Conservation (phyloP, 2,797 vertebrate species). For the Aselliscus stoliczkanus region DNA sequence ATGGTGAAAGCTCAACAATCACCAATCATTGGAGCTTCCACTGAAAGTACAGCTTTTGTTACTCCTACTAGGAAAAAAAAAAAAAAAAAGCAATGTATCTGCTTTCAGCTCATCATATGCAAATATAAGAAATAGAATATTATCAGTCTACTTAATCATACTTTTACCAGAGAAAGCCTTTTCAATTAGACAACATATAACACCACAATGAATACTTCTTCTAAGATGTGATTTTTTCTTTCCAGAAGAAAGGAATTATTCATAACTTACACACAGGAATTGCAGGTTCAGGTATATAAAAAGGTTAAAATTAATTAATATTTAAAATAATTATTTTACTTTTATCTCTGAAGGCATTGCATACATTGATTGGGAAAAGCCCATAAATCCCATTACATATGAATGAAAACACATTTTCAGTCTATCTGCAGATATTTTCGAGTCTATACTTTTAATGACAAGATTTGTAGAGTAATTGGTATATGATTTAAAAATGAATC, state of each 20-base stretch:
- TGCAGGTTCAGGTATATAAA: background rate
- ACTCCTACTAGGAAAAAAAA: background rate
- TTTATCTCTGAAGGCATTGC: background rate
- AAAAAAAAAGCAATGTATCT: background rate
- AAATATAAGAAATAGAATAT: background rate
- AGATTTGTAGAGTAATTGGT: background rate
- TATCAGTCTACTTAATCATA: background rate
- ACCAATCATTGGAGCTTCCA: background rate
- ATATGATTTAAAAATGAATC: conserved; percentile 7
- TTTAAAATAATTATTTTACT: conserved; percentile 29
- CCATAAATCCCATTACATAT: background rate
- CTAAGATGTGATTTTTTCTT: background rate
- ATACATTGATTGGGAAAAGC: background rate
- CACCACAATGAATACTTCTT: background rate
- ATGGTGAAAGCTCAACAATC: background rate
- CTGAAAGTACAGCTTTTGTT: conserved; percentile 11
- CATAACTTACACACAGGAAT: background rate
- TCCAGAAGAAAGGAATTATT: conserved; percentile 4
- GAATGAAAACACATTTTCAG: background rate
- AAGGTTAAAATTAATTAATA: conserved; percentile 9
- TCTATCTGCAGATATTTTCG: background rate
- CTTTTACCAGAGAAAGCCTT: background rate
- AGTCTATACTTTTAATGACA: background rate
- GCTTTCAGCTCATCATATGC: conserved; percentile 6
- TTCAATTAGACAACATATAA: background rate